These are phyloP conservation scores for Drosophila anomalata DNA, from an alignment of 2,888 invertebrate species.

Conservation along the genomic window DNA sequence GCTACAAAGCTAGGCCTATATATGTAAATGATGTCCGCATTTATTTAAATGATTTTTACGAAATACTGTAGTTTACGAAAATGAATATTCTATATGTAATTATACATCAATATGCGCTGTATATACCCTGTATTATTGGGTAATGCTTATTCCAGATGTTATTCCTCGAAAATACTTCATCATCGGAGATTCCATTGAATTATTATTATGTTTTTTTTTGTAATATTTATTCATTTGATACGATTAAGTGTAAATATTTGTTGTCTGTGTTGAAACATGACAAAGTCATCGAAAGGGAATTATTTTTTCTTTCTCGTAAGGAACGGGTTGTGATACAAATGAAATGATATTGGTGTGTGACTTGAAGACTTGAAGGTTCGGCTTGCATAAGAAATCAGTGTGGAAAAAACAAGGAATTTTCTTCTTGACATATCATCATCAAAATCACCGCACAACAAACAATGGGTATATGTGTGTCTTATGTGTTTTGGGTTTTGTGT, in stretches of 20 bases:
- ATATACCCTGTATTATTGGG: conserved; percentile 19
- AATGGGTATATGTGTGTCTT: conserved; percentile 1
- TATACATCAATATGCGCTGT: conserved; percentile 4
- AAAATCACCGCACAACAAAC: conserved; percentile 18
- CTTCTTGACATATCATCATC: conserved; percentile 4
- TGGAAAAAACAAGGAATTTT: conserved; percentile 41
- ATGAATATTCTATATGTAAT: conserved; percentile 11
- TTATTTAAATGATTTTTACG: conserved; percentile 24
- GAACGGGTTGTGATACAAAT: conserved; percentile 47
- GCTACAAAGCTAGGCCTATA: conserved; percentile 23
- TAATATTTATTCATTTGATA: conserved; percentile 27
- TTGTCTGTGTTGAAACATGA: conserved; percentile 29
- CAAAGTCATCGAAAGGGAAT: conserved; percentile 28
- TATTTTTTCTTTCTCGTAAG: conserved; percentile 28
- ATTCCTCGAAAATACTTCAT: conserved; percentile 13
- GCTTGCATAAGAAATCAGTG: conserved; percentile 7
- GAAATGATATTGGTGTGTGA: conserved; percentile 18
- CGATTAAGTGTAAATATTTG: conserved; percentile 34
- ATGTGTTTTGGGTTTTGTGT: neutral
- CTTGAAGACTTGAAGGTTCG: neutral
- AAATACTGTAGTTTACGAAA: conserved; percentile 41
- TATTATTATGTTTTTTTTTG: conserved; percentile 11
- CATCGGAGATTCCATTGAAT: conserved; percentile 35
- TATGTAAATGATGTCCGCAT: conserved; percentile 9
- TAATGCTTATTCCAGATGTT: conserved; percentile 4